A percentile compares a stretch with the other conserved stretches of the same genome.
Evolutionary conservation across 2,888 invertebrate genomes (phyloP).

Genomic region (Zaprionus obscuricornis): DNA sequence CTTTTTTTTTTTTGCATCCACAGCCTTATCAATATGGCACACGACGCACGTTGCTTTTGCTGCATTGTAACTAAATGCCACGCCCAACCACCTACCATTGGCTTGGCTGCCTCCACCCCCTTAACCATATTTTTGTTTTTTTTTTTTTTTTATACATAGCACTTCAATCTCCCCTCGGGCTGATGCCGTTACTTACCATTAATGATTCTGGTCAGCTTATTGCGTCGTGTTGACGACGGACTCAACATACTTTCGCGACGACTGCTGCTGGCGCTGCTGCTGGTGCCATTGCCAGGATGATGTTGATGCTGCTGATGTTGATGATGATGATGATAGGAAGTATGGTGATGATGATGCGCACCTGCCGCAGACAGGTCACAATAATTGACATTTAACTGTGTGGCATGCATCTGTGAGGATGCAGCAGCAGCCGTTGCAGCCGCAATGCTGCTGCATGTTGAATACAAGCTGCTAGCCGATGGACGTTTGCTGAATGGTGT

Average conservation of each 20-base stretch:
- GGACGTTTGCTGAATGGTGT: constrained; percentile 82
- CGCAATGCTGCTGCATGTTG: constrained; percentile 75
- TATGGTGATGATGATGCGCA: constrained; percentile 15
- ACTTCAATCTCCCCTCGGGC: neutral
- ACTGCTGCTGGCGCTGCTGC: constrained; percentile 74
- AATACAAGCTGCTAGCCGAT: constrained; percentile 81
- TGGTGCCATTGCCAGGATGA: constrained; percentile 18
- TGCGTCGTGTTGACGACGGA: constrained; percentile 89
- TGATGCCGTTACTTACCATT: constrained; percentile 86
- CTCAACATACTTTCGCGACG: constrained; percentile 87
- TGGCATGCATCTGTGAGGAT: constrained; percentile 57
- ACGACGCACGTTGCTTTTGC: constrained; percentile 36
- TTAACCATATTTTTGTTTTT: too few relatives aligned
- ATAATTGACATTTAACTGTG: constrained; percentile 83
- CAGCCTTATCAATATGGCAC: constrained; percentile 47
- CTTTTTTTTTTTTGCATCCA: constrained; percentile 21
- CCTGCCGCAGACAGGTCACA: constrained; percentile 46
- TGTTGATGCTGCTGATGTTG: too few relatives aligned
- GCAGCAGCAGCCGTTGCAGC: constrained; percentile 56
- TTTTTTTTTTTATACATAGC: too few relatives aligned
- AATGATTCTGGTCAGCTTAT: constrained; percentile 90
- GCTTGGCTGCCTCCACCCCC: too few relatives aligned
- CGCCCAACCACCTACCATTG: too few relatives aligned
- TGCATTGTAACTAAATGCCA: constrained; percentile 18
- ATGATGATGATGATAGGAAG: too few relatives aligned